These are phyloP conservation scores for Lepisosteus oculatus DNA, from an alignment of 2,113 vertebrate species.

Conservation along the genomic window DNA sequence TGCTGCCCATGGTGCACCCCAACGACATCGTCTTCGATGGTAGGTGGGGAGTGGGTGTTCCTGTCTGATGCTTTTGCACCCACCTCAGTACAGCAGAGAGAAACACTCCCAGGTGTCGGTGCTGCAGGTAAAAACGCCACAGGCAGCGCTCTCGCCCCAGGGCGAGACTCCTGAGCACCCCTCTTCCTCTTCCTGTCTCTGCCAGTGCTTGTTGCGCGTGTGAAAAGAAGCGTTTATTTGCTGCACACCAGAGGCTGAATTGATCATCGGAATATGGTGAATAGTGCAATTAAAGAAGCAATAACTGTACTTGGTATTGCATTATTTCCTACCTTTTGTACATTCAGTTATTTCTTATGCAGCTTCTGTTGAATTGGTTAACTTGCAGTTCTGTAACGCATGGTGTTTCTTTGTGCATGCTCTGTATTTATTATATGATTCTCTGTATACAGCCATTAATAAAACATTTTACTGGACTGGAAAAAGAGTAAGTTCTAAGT, in stretches of 20 bases:
- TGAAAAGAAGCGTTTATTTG: background rate
- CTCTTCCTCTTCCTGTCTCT: too few relatives aligned
- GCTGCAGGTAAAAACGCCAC: too few relatives aligned
- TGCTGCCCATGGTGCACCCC: slow-evolving; percentile 90
- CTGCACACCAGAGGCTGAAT: background rate
- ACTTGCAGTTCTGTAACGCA: background rate
- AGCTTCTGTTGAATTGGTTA: background rate
- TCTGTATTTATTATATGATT: background rate
- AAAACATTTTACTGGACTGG: background rate
- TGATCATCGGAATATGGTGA: background rate
- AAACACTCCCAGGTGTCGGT: too few relatives aligned
- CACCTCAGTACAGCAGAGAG: too few relatives aligned
- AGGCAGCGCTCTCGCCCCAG: too few relatives aligned
- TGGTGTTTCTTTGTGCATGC: background rate
- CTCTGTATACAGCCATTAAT: background rate
- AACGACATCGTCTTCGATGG: slow-evolving; percentile 90
- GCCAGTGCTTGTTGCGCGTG: too few relatives aligned
- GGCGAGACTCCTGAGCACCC: too few relatives aligned
- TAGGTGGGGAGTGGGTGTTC: slow-evolving; percentile 46
- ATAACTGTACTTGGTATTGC: too few relatives aligned
- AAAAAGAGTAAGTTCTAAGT: too few relatives aligned
- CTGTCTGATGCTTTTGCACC: too few relatives aligned
- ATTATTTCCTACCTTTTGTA: background rate
- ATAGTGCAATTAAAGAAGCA: too few relatives aligned
- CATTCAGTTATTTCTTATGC: background rate